phyloP scores from a whole-genome alignment of 92 coral and sea anemone species.

The Epizoanthus stellaris region DNA sequence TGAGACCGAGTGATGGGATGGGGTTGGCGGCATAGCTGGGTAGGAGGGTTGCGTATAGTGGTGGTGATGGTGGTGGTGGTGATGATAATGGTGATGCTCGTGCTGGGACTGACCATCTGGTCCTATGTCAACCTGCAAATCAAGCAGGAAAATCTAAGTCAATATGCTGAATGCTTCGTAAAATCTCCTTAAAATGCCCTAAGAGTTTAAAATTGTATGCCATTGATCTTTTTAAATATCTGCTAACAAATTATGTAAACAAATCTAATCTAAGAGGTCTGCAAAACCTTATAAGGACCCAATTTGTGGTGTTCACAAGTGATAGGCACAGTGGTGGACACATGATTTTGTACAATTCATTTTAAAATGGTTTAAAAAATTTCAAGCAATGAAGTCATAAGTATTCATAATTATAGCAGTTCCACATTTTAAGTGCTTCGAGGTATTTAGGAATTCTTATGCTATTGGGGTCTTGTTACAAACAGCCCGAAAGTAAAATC shows the following conservation, averaged over 20 bases:
- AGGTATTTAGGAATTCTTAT: too few relatives aligned
- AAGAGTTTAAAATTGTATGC: too few relatives aligned
- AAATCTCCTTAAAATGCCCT: too few relatives aligned
- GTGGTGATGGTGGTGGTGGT: constrained; percentile 91
- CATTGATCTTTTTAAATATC: too few relatives aligned
- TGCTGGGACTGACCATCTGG: constrained; percentile 64
- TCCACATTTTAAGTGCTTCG: too few relatives aligned
- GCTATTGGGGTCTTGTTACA: too few relatives aligned
- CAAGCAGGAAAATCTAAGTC: constrained; percentile 17
- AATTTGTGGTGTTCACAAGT: not conserved
- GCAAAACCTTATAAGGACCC: not conserved
- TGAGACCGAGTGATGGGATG: constrained; percentile 65
- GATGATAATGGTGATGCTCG: constrained; percentile 89
- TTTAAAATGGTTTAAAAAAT: too few relatives aligned
- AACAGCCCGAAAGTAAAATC: too few relatives aligned
- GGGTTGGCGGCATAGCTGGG: constrained; percentile 75
- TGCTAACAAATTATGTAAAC: too few relatives aligned
- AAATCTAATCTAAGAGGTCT: not conserved
- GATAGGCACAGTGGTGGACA: not conserved
- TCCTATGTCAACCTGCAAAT: constrained; percentile 73
- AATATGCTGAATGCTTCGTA: not conserved
- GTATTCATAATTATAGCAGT: too few relatives aligned
- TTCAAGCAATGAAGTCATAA: too few relatives aligned
- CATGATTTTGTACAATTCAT: not conserved
- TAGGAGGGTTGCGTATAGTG: constrained; percentile 87